Conservation (phyloP, 2,797 vertebrate species). For the Bradypodion pumilum region DNA sequence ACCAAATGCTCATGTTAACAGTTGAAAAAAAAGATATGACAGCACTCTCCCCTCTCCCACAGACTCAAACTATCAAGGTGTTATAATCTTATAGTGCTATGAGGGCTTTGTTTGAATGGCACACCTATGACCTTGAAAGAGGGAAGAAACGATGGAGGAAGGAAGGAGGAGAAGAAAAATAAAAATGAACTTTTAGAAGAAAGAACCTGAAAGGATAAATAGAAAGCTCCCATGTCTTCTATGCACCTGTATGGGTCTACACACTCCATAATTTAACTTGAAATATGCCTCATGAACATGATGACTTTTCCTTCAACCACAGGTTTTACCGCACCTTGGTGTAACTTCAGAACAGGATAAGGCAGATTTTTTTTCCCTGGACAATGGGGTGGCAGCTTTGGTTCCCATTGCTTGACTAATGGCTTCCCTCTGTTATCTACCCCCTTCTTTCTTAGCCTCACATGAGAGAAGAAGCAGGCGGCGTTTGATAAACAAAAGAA, state of each 20-base stretch:
- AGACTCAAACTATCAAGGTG: no score
- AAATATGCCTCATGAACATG: conserved; percentile 24
- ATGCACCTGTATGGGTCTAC: conserved; percentile 7
- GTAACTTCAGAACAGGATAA: conserved; percentile 8
- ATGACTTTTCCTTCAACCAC: conserved; percentile 25
- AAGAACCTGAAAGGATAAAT: no score
- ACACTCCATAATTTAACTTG: conserved; percentile 48
- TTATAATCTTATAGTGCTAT: no score
- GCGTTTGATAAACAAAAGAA: conserved; percentile 43
- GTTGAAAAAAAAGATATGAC: no score
- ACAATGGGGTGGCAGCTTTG: conserved; percentile 36
- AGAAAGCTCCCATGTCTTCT: conserved; percentile 8
- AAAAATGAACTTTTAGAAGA: not conserved
- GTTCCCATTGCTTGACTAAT: conserved; percentile 30
- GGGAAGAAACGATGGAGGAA: not conserved
- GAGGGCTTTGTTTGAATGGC: no score
- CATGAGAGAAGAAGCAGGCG: conserved; percentile 42
- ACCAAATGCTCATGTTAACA: not conserved
- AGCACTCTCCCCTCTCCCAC: no score
- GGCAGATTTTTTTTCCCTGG: conserved; percentile 14
- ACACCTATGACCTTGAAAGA: no score
- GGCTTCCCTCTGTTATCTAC: conserved; percentile 23
- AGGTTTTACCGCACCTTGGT: conserved; percentile 42
- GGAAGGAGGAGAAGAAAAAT: not conserved
- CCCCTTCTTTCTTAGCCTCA: conserved; percentile 35